These are phyloP conservation scores for Climacteris rufus DNA, from an alignment of 2,113 vertebrate genomes.

Conservation along the genomic window DNA sequence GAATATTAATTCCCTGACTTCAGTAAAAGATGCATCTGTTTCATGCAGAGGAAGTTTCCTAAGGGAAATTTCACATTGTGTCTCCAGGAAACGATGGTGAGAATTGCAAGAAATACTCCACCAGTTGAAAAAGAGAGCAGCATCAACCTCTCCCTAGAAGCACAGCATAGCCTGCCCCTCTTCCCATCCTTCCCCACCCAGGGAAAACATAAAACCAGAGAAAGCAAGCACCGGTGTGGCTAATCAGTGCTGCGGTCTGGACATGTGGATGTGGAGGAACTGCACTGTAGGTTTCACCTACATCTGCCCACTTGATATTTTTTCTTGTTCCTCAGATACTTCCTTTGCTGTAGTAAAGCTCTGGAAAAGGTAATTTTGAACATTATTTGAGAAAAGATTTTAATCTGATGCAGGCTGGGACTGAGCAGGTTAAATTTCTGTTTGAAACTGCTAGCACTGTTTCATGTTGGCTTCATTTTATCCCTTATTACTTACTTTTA, in stretches of 20 bases:
- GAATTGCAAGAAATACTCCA: not conserved
- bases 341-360: not conserved
- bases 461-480: not conserved
- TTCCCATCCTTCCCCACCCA: not conserved
- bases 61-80: not conserved
- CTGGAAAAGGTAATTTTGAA: not conserved
- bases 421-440: not conserved
- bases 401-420: not conserved
- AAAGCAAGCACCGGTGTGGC: not conserved
- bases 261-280: fast-evolving
- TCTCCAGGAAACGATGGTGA: not conserved
- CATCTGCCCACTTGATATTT: not conserved
- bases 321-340: not conserved
- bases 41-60: not conserved
- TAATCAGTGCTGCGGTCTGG: not conserved
- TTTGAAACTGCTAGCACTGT: not conserved
- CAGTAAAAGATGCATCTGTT: not conserved
- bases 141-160: not conserved
- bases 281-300: not conserved
- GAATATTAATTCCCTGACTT: not conserved
- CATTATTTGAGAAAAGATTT: not conserved
- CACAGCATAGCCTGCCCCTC: not conserved
- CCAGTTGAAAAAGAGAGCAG: not conserved
- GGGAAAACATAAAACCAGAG: not conserved
- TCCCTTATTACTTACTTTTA: not conserved